These are phyloP conservation scores for cat (Felis catus) DNA, from an alignment of 2,113 vertebrate species.

Conservation along the genomic window DNA sequence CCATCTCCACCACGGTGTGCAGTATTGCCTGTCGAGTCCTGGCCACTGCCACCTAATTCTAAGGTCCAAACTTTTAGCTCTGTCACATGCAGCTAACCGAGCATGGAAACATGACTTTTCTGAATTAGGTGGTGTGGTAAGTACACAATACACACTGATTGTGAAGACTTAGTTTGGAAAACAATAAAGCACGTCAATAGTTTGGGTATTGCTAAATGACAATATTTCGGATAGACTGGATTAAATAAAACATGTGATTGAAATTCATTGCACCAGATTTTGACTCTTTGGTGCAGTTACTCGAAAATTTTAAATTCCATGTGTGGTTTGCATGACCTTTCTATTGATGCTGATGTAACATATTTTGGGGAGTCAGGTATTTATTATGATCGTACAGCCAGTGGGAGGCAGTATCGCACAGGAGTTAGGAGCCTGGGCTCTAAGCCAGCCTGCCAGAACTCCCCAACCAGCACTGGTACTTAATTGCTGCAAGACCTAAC, in stretches of 20 bases:
- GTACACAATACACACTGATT: background rate
- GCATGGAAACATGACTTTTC: background rate
- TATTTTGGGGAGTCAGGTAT: background rate
- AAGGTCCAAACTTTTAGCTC: background rate
- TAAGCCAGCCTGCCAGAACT: background rate
- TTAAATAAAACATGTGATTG: background rate
- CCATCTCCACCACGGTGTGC: background rate
- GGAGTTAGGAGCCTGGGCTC: background rate
- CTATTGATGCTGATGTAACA: background rate
- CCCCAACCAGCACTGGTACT: background rate
- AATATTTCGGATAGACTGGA: background rate
- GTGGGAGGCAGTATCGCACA: conserved; percentile 73
- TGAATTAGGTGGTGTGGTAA: background rate
- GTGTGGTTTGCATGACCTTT: background rate
- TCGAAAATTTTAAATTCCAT: background rate
- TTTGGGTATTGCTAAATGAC: background rate
- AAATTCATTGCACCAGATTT: background rate
- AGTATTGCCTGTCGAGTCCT: fast-evolving
- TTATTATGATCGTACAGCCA: conserved; percentile 27
- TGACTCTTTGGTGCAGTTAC: background rate
- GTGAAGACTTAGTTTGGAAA: background rate
- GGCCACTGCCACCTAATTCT: background rate
- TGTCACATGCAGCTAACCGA: background rate
- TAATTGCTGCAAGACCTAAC: background rate
- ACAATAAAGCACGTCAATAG: background rate